phyloP scores from a whole-genome alignment of 53 echinoderm and acorn worm species.

The Zoroaster sp. region DNA sequence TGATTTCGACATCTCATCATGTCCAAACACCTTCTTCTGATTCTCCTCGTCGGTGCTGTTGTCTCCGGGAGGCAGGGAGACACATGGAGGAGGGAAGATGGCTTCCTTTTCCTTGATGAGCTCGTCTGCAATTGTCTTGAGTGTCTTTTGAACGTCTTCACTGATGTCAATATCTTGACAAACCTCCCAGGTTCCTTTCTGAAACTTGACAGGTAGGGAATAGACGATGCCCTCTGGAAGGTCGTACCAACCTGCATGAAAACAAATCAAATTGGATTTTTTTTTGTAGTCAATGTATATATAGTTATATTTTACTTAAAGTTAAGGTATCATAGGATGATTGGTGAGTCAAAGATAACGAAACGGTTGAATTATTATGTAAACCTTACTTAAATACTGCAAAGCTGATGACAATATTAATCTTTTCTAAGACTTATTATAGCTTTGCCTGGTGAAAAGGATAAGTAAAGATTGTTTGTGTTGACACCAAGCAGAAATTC shows the following conservation, averaged over 20 bases:
- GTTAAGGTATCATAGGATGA: neutral
- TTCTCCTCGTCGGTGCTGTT: neutral
- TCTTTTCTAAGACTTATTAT: too few species aligned
- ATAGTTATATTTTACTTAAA: neutral
- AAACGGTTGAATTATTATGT: too few species aligned
- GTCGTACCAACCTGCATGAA: constrained; percentile 80
- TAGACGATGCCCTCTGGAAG: constrained; percentile 81
- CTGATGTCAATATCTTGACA: constrained; percentile 79
- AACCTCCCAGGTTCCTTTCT: constrained; percentile 85
- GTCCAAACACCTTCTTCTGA: constrained; percentile 69
- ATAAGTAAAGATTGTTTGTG: too few species aligned
- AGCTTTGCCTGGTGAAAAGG: too few species aligned
- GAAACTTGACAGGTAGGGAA: constrained; percentile 94
- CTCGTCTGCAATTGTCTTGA: constrained; percentile 75
- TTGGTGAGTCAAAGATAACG: too few species aligned
- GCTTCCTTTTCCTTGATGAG: constrained; percentile 80
- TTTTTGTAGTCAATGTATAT: neutral
- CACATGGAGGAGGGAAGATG: constrained; percentile 78
- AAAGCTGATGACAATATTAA: too few species aligned
- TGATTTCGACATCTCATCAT: constrained; percentile 18
- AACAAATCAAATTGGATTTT: neutral
- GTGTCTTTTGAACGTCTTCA: constrained; percentile 52
- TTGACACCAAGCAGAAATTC: too few species aligned
- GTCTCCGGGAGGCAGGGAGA: constrained; percentile 42
- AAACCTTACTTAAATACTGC: too few species aligned